A percentile compares a stretch with the other conserved stretches of the same genome.
Evolutionary conservation across 1,140 invertebrate genomes (phyloP).

Genomic region (Eulimnadia texana): DNA sequence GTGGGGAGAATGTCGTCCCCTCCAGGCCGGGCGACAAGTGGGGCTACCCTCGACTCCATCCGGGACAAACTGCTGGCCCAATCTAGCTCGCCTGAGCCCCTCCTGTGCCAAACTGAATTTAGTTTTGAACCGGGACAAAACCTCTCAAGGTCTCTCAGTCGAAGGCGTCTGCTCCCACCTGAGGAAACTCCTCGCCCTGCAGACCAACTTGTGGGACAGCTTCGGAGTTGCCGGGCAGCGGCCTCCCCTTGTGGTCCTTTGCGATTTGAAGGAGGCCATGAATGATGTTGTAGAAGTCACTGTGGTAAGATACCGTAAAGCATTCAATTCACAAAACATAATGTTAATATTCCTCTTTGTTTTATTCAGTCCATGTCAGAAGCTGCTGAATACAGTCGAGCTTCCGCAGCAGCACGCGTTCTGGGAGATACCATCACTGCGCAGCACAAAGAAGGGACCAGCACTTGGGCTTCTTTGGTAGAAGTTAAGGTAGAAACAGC

Average conservation of each 20-base stretch:
- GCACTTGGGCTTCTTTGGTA: constrained; percentile 51
- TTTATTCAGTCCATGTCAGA: constrained; percentile 28
- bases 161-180: constrained; percentile 52
- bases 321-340: not conserved
- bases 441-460: constrained; percentile 37
- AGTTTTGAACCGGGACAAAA: constrained; percentile 43
- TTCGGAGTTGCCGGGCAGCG: constrained; percentile 23
- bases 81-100: constrained; percentile 42
- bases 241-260: constrained; percentile 49
- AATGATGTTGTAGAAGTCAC: constrained; percentile 77
- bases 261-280: constrained; percentile 58
- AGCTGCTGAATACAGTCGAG: constrained; percentile 32
- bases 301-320: constrained; percentile 41
- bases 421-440: constrained; percentile 52
- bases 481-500: constrained; percentile 64
- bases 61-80: constrained; percentile 62
- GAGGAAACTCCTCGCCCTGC: constrained; percentile 44
- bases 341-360: not conserved
- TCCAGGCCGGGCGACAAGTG: constrained; percentile 54
- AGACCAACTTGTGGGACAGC: constrained; percentile 32
- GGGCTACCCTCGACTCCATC: constrained; percentile 56
- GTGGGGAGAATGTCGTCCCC: constrained; percentile 62
- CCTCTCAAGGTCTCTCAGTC: constrained; percentile 48
- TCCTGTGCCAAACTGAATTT: constrained; percentile 60
- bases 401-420: constrained; percentile 43